These are phyloP conservation scores for Hirtodrosophila trivittata DNA, from an alignment of 2,888 invertebrate genomes.

Conservation along the genomic window DNA sequence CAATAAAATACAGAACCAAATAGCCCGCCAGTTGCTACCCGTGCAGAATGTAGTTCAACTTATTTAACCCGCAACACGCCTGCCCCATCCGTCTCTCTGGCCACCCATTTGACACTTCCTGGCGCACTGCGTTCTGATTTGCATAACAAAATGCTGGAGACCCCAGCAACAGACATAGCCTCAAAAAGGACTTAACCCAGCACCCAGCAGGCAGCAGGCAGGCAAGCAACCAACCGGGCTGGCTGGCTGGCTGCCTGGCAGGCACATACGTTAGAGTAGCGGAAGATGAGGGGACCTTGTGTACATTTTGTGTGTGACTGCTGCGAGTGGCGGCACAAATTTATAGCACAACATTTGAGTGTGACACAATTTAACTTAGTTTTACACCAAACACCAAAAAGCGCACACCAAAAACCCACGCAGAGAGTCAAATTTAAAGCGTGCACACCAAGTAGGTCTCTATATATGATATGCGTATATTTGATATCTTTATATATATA, in stretches of 20 bases:
- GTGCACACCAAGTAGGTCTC: too few relatives aligned
- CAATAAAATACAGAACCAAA: conserved; percentile 69
- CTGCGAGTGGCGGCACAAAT: conserved; percentile 66
- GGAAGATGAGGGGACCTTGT: background rate
- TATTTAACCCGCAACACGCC: conserved; percentile 58
- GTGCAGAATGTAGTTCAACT: conserved; percentile 68
- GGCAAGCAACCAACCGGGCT: conserved; percentile 34
- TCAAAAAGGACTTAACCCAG: conserved; percentile 43
- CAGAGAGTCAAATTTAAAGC: conserved; percentile 2
- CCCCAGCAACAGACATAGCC: conserved; percentile 34
- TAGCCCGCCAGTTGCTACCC: conserved; percentile 34
- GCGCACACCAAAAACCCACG: conserved; percentile 25
- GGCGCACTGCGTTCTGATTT: conserved; percentile 77
- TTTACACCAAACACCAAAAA: conserved; percentile 60
- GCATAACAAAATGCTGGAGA: conserved; percentile 76
- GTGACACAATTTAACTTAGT: conserved; percentile 82
- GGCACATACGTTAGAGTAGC: conserved; percentile 55
- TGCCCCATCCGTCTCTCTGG: conserved; percentile 6
- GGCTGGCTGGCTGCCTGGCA: conserved; percentile 18
- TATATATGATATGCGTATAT: too few relatives aligned
- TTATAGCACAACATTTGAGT: conserved; percentile 79
- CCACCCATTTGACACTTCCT: conserved; percentile 61
- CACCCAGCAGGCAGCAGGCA: too few relatives aligned
- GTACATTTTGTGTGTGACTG: conserved; percentile 35
- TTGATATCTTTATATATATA: too few relatives aligned